Evolutionary conservation across 2,888 invertebrate species (phyloP), one percentile per base, ranked within the genome.

Genomic region (Camptogramma bilineatum): DNA sequence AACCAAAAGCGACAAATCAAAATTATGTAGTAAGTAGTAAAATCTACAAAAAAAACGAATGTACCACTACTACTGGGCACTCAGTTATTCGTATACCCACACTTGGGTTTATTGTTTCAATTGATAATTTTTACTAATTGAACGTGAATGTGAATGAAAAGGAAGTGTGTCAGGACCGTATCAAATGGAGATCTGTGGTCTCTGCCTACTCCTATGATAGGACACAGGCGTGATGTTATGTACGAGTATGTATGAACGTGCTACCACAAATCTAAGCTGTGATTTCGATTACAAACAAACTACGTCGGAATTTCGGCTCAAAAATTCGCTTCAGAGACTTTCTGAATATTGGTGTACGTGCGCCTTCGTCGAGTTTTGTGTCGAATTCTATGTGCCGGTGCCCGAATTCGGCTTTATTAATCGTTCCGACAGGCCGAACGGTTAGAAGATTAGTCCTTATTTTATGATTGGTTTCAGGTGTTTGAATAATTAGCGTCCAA

Each of bases 261-360:
- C 48, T 21, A 17, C 50, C 31, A 0, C 34, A 13, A 34, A 21
- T 48, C 8, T 56, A 46, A 34, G 39, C 62, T 52, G 63, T 62
- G 52, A 58, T 61, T 63, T 63, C 58, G 63, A 63, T 63, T 64
- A 65, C 61, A 63, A 66, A 64, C 60, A 60, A 63, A 64, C 64
- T 55, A 62, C 64, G 21, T 46, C n/a, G 57, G 63, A 66, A 68
- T 68, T 71, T 67, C 62, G 44, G 61, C 62, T 58, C 56, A 67
- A 71, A 69, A 71, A 69, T 64, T 71, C 66, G 60, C 64, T 55
- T 61, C 67, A 58, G 52, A 55, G 63, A 53, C 66, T 59, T 70
- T 65, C 63, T 56, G 63, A 64, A 67, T 70, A 63, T 66, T 53
- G 62, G 59, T 44, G 42, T 62, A 47, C 55, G 67, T 51, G 50